These are phyloP conservation scores for Drosophila differens DNA, from an alignment of 2,888 invertebrate species.

Conservation along the genomic window DNA sequence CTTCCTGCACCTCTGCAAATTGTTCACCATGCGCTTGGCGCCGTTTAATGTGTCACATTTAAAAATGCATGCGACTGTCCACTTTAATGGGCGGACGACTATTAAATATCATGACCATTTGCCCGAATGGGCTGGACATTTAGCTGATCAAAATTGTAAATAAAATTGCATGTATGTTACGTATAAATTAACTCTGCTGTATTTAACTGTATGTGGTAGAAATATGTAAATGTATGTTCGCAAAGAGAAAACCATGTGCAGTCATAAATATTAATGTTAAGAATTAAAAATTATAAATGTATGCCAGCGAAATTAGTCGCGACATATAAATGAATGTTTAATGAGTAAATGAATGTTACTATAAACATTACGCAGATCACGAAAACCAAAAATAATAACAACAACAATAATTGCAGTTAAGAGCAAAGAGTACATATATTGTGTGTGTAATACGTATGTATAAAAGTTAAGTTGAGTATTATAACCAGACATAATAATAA, in stretches of 20 bases:
- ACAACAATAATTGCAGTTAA: conserved; percentile 64
- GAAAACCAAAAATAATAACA: conserved; percentile 28
- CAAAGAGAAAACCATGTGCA: conserved; percentile 26
- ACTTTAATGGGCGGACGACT: conserved; percentile 50
- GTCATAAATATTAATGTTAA: conserved; percentile 68
- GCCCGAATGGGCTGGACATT: conserved; percentile 36
- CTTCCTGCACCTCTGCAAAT: conserved; percentile 4
- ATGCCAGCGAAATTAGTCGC: conserved; percentile 75
- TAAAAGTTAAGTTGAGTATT: conserved; percentile 59
- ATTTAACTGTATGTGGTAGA: conserved; percentile 39
- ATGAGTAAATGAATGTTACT: conserved; percentile 69
- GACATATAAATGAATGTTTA: conserved; percentile 80
- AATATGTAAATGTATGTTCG: conserved; percentile 9
- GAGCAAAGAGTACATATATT: conserved; percentile 53
- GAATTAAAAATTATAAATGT: conserved; percentile 66
- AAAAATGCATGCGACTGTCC: conserved; percentile 70
- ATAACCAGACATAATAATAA: conserved; percentile 57
- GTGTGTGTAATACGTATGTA: conserved; percentile 50
- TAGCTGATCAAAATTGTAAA: conserved; percentile 75
- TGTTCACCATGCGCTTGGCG: conserved; percentile 8
- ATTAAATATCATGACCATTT: conserved; percentile 56
- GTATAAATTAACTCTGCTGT: conserved; percentile 57
- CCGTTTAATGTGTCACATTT: conserved; percentile 65
- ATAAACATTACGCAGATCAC: conserved; percentile 24
- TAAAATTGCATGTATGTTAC: conserved; percentile 52